These are phyloP conservation scores for Ectropis crepuscularia DNA, from an alignment of 2,888 invertebrate species.

Conservation along the genomic window DNA sequence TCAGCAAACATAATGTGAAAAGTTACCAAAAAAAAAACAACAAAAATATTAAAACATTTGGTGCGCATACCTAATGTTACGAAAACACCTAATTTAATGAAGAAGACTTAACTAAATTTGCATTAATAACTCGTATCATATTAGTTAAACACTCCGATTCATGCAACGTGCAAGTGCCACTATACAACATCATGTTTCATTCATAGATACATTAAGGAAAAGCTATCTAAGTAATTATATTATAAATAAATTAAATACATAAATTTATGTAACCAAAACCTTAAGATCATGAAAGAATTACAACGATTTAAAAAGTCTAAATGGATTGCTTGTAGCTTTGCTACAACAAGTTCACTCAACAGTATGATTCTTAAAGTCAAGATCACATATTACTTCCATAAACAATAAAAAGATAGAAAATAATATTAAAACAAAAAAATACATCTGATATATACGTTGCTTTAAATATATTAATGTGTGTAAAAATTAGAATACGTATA, in stretches of 20 bases:
- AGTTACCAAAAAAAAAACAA: slow-evolving; percentile 2
- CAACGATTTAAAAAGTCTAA: too few relatives aligned
- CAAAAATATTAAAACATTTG: slow-evolving; percentile 1
- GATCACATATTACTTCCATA: too few relatives aligned
- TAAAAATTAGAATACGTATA: too few relatives aligned
- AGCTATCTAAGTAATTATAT: too few relatives aligned
- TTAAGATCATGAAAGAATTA: neutral
- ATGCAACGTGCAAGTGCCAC: slow-evolving; percentile 10
- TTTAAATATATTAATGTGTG: too few relatives aligned
- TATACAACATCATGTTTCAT: neutral
- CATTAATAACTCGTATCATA: neutral
- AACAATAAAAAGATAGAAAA: too few relatives aligned
- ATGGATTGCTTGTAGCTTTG: too few relatives aligned
- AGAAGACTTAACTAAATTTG: neutral
- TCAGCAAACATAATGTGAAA: slow-evolving; percentile 7
- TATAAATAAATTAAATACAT: neutral
- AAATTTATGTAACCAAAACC: neutral
- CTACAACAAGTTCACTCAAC: too few relatives aligned
- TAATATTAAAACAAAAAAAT: too few relatives aligned
- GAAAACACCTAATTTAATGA: neutral
- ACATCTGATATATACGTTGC: too few relatives aligned
- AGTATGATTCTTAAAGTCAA: too few relatives aligned
- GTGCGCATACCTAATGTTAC: slow-evolving; percentile 9
- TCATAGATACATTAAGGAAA: too few relatives aligned
- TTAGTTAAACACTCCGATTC: neutral